Percentiles rank a stretch among this genome's conserved stretches.
These are phyloP conservation scores for Erinaceus europaeus DNA, from an alignment of 2,113 vertebrate genomes.

Conservation along the genomic window DNA sequence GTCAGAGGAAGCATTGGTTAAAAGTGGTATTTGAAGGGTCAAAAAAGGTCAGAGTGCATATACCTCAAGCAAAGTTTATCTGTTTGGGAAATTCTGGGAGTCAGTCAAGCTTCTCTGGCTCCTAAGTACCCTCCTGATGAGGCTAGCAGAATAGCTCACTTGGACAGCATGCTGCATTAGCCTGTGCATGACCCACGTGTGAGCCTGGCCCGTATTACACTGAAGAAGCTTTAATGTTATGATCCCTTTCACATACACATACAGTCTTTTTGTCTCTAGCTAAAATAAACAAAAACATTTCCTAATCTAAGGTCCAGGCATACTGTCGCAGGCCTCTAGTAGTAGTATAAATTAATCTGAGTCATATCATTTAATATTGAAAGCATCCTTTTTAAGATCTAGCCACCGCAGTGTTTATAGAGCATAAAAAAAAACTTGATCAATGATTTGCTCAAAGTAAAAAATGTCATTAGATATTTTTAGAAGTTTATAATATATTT, in stretches of 20 bases:
- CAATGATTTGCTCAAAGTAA: not conserved
- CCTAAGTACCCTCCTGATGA: not conserved
- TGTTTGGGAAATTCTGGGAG: not conserved
- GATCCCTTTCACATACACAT: too few relatives aligned
- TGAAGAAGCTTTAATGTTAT: too few relatives aligned
- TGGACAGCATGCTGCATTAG: too few relatives aligned
- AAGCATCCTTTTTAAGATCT: not conserved
- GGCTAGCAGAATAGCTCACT: not conserved
- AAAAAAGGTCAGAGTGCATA: too few relatives aligned
- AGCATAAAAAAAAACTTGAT: not conserved
- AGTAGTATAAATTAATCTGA: not conserved
- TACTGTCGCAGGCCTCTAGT: too few relatives aligned
- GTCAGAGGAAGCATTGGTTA: too few relatives aligned
- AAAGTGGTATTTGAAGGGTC: not conserved
- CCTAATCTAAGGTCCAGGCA: too few relatives aligned
- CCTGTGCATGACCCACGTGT: too few relatives aligned
- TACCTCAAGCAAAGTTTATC: not conserved
- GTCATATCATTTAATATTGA: not conserved
- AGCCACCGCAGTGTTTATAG: not conserved
- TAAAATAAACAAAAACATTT: too few relatives aligned
- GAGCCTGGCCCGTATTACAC: too few relatives aligned
- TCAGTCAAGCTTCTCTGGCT: not conserved
- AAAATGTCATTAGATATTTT: constrained; percentile 12
- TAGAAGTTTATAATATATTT: not conserved
- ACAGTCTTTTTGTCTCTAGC: too few relatives aligned